Evolutionary conservation across 2,888 invertebrate species (phyloP).

Genomic region (Volucella inflata): DNA sequence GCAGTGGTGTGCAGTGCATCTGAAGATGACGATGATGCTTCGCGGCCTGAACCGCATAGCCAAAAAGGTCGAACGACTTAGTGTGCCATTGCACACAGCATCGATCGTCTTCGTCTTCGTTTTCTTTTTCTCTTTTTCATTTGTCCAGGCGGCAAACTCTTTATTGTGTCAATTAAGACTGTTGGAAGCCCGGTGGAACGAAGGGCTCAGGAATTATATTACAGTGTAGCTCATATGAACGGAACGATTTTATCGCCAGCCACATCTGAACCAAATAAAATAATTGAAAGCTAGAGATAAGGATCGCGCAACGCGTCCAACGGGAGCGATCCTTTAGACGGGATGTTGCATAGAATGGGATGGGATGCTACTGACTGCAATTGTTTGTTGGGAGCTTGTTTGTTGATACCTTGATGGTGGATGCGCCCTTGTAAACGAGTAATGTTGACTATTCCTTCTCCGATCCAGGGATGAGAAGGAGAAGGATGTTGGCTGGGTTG

Average conservation of each 20-base stretch:
- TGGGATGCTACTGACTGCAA: background rate
- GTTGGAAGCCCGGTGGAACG: slow-evolving; percentile 54
- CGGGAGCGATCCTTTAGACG: slow-evolving; percentile 62
- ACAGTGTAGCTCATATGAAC: slow-evolving; percentile 81
- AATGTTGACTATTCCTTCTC: slow-evolving; percentile 12
- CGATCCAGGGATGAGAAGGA: slow-evolving; percentile 1
- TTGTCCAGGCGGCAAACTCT: slow-evolving; percentile 82
- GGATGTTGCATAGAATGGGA: background rate
- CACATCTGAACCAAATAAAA: slow-evolving; percentile 84
- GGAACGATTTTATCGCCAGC: slow-evolving; percentile 82
- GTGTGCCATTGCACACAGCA: slow-evolving; percentile 13
- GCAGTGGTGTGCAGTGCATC: slow-evolving; percentile 1
- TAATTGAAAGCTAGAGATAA: slow-evolving; percentile 83
- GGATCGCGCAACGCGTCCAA: slow-evolving; percentile 78
- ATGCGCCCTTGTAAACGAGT: slow-evolving; percentile 1
- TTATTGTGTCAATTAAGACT: slow-evolving; percentile 83
- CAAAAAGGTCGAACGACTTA: slow-evolving; percentile 67
- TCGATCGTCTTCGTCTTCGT: background rate
- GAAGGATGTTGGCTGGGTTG: slow-evolving; percentile 2
- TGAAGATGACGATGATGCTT: slow-evolving; percentile 23
- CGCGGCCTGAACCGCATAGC: background rate
- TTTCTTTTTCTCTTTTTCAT: slow-evolving; percentile 35
- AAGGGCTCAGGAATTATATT: slow-evolving; percentile 79
- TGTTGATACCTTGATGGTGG: slow-evolving; percentile 19
- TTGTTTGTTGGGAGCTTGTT: slow-evolving; percentile 16